These are phyloP conservation scores for Aculops lycopersici DNA, from an alignment of 1,140 invertebrate genomes.

Conservation along the genomic window DNA sequence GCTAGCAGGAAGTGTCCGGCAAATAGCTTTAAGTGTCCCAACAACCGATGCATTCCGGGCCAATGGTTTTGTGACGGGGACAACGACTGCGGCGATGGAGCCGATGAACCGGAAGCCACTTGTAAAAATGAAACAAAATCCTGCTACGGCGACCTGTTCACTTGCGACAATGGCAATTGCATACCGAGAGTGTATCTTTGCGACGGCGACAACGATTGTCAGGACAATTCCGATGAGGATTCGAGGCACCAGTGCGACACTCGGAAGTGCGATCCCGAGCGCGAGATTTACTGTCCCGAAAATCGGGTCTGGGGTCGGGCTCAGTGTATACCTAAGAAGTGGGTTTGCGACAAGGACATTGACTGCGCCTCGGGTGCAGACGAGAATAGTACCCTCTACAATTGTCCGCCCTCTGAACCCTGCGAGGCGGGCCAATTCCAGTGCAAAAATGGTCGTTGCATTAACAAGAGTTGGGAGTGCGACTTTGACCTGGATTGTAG, in stretches of 20 bases:
- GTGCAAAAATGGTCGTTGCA: constrained; percentile 59
- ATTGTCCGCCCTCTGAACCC: constrained; percentile 38
- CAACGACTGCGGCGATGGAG: constrained; percentile 55
- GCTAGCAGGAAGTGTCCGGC: constrained; percentile 52
- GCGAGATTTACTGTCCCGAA: constrained; percentile 54
- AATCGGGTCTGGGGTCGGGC: constrained; percentile 65
- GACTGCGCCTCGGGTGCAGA: constrained; percentile 89
- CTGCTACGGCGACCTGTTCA: constrained; percentile 73
- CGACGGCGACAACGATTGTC: constrained; percentile 74
- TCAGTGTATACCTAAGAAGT: constrained; percentile 67
- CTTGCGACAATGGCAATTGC: constrained; percentile 84
- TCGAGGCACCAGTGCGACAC: constrained; percentile 60
- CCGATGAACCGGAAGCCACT: constrained; percentile 60
- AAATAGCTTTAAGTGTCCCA: constrained; percentile 37
- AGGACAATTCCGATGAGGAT: constrained; percentile 68
- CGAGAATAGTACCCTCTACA: constrained; percentile 47
- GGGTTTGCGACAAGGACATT: constrained; percentile 78
- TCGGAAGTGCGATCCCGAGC: constrained; percentile 57
- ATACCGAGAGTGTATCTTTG: constrained; percentile 87
- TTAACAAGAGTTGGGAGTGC: constrained; percentile 27
- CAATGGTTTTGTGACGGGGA: constrained; percentile 74
- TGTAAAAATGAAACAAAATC: constrained; percentile 72
- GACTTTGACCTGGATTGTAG: constrained; percentile 18
- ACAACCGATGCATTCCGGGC: constrained; percentile 28
- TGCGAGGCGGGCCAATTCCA: constrained; percentile 58